Base-by-base conservation (phyloP, 2,113 vertebrate species). In the Oryzias celebensis region DNA sequence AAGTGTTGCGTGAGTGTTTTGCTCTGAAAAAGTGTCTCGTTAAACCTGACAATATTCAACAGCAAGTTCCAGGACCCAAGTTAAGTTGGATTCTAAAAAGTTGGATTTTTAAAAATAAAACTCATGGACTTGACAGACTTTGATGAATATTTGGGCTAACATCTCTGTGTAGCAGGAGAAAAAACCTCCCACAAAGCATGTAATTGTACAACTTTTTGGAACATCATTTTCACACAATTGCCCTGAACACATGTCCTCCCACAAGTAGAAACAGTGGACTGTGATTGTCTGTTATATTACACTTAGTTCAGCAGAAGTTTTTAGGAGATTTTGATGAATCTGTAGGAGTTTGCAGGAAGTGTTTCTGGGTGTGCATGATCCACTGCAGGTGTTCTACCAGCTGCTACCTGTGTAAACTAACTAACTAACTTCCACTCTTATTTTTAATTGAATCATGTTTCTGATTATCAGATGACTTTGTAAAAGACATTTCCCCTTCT, bases 311-410 rank as follows among this genome's bases (percentile, higher is more conserved):
- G 60, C 52, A 74, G 47, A 63, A 64, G 41, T 55, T 41, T 58
- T 67, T 81, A 59, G 8, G 5, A 80, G 65, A 70, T 54, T 60
- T 28, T 65, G 61, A 67, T 75, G 57, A 74, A 36, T 41, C 51
- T 66, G 70, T 36, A 12, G 36, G 36, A 12, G 57, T 42, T 12
- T 61, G 43, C 43, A 58, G 60, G 52, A 20, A 65, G 52, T 58
- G 59, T 75, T 47, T 62, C 54, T 71, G 8, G 53, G 48, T 48
- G 7, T 13, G 36, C 36, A 36, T 36, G 36, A 36, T 36, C 8
- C 3, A 12, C 36, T 36, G 8, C 2, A 36, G 36, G 36, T 36
- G 36, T 36, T 36, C 7, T 10, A 12, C 8, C 10, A 8, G 36
- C 8, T 36, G 36, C 36, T 36, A 36, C 36, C 36, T 12, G 8